Evolutionary conservation across 2,888 invertebrate species (phyloP), one percentile per base, ranked within the genome.

Genomic region (Xestia xanthographa): DNA sequence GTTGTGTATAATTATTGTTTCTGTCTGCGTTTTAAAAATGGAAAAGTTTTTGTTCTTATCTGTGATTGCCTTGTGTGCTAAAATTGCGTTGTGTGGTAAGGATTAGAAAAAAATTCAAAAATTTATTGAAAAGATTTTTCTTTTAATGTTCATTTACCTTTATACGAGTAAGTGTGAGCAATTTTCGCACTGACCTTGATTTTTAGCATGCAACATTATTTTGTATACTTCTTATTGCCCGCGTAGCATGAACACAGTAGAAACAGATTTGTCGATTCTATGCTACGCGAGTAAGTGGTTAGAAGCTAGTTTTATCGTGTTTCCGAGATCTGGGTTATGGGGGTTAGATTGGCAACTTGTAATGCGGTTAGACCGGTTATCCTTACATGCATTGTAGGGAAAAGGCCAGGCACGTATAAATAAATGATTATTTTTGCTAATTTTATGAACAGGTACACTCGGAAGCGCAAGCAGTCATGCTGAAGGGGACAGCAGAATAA

Each of bases 41-140:
- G 22, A 50, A 12, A 53, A 26, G 29, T 14, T 58, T 41, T 34
- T 71, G 22, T 48, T 77, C 56, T 41, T 77, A 58, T 50, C 65
- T 48, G 65, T 65, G 56, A 58, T 77, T 71, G 48, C 71, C 9
- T 45, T 77, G n/a, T 43, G 60, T 60, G 22, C 22, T 34, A 9
- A 60, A 11, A 29, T 8, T 17, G 58, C 58, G 1, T 34, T 34
- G 5, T 5, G 53, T 56, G 77, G 77, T 77, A 77, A 77, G 69
- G 9, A 74, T 45, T 26, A n/a, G 29, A 1, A 45, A 17, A 60
- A 20, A 9, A 29, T 17, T 29, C 17, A 34, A 29, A 58, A 17
- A 58, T 56, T 26, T 14, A 5, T n/a, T 5, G 1, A 26, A n/a
- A 56, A 56, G 0, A 2, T 5, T 2, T 5, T 34, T 34, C 5